Base-by-base conservation (phyloP, 2,113 vertebrate genomes). In the Ascaphus truei region DNA sequence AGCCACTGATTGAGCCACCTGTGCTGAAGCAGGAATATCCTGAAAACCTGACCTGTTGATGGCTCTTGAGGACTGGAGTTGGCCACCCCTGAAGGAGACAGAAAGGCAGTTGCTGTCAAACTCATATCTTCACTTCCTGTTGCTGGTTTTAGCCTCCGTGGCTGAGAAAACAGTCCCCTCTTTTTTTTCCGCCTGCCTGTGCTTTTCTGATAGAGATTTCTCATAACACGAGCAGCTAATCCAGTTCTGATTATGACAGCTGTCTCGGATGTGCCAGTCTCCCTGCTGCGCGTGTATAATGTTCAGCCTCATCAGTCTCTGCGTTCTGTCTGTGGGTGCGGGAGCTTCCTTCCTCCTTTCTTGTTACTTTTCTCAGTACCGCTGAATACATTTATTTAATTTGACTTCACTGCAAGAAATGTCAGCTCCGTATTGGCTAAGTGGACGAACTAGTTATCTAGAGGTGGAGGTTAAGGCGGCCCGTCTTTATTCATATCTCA, bases 41-140 rank as follows among this genome's bases (percentile, higher is more conserved):
- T n/a, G n/a, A n/a, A n/a, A n/a, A n/a, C n/a, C n/a, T n/a, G n/a
- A n/a, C n/a, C n/a, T n/a, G n/a, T n/a, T n/a, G n/a, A n/a, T n/a
- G n/a, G n/a, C n/a, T n/a, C n/a, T n/a, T n/a, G n/a, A n/a, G n/a
- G n/a, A n/a, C n/a, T n/a, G n/a, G n/a, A n/a, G n/a, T n/a, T n/a
- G n/a, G n/a, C n/a, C n/a, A n/a, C n/a, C n/a, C n/a, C n/a, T n/a
- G n/a, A 48, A 26, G 1, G 1, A 33, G 36, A 45, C 12, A 56
- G 30, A 11, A 25, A 33, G 41, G 55, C 55, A 60, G 41, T 41
- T 29, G 7, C 25, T 58, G 39, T 69, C 43, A 3, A 7, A 39
- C 29, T 68, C 33, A 27, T 69, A 30, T 60, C 45, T 69, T 36
- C 9, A 60, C 66, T 69, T 69, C 55, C 66, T 69, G 66, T 69